Evolutionary conservation across 2,888 invertebrate species (phyloP), one percentile per base, ranked within the genome.

Genomic region (Rutpela maculata): DNA sequence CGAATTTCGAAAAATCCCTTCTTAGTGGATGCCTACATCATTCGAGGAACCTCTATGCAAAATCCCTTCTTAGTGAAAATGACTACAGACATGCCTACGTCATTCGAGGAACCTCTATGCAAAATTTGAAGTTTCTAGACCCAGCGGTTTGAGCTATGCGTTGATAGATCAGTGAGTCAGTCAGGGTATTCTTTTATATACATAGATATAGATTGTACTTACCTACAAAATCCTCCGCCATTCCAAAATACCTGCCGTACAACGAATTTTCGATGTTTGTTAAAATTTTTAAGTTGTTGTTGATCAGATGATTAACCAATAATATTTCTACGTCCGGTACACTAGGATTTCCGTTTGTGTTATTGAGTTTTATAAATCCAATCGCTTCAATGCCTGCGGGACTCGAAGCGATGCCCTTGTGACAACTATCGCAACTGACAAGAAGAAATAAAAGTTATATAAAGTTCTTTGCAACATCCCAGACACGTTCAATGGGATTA

Each of bases 311-410:
- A 60, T 76, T 76, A 11, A 50, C 65, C 17, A 67, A 12, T 12
- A 76, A 12, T 38, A 72, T 17, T 38, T 76, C 73, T 10, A 76
- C 56, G 60, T 76, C 76, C 0, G 76, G 76, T 9, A 56, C 50
- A 10, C 0, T 17, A 15, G 55, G 15, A 3, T 38, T 9, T 43
- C n/a, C 17, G 3, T 60, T 2, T n/a, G 43, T 70, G 3, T 0
- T 22, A n/a, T 72, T 66, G 2, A 38, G 12, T n/a, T 55, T 56
- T n/a, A 76, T 12, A 17, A 76, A 76, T 66, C 76, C 76, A 4
- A 71, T 31, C 6, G 72, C 43, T 59, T 76, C 76, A 18, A 72
- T 50, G 6, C 76, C 76, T 2, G 57, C 72, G n/a, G 73, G 62
- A 19, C 76, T 70, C 4, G 59, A 60, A 0, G 70, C 38, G 9